Evolutionary conservation across 2,888 invertebrate genomes (phyloP).

Genomic region (Stenoptilia bipunctidactyla): DNA sequence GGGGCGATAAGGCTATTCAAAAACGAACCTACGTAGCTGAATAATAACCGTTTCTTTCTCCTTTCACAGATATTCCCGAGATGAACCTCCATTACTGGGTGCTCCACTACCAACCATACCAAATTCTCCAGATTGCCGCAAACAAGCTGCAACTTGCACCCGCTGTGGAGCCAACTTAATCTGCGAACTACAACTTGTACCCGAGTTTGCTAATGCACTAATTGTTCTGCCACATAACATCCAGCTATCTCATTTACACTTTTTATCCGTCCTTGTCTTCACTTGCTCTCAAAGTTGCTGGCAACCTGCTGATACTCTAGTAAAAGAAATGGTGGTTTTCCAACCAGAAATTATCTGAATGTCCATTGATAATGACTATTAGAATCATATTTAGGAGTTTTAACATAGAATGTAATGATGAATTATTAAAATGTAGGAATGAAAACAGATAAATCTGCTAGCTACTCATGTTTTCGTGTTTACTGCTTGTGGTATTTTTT

Average conservation of each 20-base stretch:
- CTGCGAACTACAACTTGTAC: constrained; percentile 88
- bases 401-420: no score
- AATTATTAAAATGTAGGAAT: no score
- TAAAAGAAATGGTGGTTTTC: constrained; percentile 80
- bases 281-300: constrained; percentile 90
- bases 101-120: constrained; percentile 72
- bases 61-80: constrained; percentile 78
- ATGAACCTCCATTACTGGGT: constrained; percentile 76
- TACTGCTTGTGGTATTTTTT: no score
- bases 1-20: no score
- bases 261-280: constrained; percentile 87
- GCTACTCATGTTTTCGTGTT: no score
- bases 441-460: no score
- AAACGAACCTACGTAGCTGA: no score
- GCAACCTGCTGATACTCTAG: constrained; percentile 76
- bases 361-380: no score
- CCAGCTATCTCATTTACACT: constrained; percentile 76
- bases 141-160: constrained; percentile 63
- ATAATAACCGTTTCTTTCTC: no score
- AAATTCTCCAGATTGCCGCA: constrained; percentile 32
- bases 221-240: constrained; percentile 65
- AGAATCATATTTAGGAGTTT: no score
- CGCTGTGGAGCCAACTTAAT: constrained; percentile 79
- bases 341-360: constrained; percentile 76
- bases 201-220: constrained; percentile 81